Evolutionary conservation across 2,113 vertebrate species (phyloP).

Genomic region (Ifrita kowaldi): DNA sequence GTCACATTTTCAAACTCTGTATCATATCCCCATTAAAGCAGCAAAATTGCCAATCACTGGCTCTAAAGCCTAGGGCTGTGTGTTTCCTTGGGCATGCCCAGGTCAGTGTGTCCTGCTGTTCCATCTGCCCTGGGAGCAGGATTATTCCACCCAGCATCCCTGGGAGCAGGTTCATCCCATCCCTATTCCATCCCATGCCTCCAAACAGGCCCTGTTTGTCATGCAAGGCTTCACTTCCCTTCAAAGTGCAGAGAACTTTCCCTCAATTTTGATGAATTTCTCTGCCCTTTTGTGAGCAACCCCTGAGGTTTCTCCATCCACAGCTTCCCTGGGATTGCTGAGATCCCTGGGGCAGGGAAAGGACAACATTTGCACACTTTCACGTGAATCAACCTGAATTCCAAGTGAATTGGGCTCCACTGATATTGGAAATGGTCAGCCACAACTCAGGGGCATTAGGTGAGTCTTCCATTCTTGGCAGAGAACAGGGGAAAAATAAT

Average conservation of each 20-base stretch:
- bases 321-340: not conserved
- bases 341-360: not conserved
- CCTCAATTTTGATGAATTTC: conserved; percentile 49
- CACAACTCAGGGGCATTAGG: not conserved
- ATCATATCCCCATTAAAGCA: not conserved
- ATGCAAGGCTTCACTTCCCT: conserved; percentile 39
- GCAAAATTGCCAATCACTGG: not conserved
- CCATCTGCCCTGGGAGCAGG: not conserved
- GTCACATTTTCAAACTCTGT: not conserved
- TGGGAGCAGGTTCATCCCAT: not conserved
- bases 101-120: not conserved
- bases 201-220: conserved; percentile 5
- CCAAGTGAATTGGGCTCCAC: not conserved
- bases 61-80: not conserved
- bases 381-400: not conserved
- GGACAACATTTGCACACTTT: not conserved
- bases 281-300: conserved; percentile 36
- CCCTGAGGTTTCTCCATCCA: not conserved
- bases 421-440: not conserved
- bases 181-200: not conserved
- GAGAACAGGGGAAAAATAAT: not conserved
- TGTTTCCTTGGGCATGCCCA: not conserved
- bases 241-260: not conserved
- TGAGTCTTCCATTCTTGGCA: not conserved
- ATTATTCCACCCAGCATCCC: not conserved